phyloP scores from a whole-genome alignment of 2,888 invertebrate genomes.

The Athalia cordata region DNA sequence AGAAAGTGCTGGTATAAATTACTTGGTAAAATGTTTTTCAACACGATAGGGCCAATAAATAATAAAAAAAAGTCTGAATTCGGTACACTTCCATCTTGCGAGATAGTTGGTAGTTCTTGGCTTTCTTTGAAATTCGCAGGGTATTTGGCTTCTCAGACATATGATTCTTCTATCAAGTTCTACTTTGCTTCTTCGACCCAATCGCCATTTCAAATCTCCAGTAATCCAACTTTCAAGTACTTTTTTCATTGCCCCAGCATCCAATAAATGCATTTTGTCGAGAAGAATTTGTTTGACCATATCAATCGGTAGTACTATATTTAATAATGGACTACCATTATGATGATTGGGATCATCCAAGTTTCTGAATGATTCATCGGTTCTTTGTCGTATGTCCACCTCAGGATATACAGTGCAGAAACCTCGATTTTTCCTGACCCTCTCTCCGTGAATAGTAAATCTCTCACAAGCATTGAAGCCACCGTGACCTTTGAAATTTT shows the following conservation, averaged over 20 bases:
- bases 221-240: neutral
- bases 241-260: slow-evolving; percentile 20
- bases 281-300: slow-evolving; percentile 14
- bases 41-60: slow-evolving; percentile 38
- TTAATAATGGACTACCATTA: slow-evolving; percentile 13
- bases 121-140: slow-evolving; percentile 47
- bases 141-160: slow-evolving; percentile 22
- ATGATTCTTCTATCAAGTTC: slow-evolving; percentile 10
- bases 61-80: slow-evolving; percentile 24
- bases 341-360: slow-evolving; percentile 9
- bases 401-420: slow-evolving; percentile 43
- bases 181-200: slow-evolving; percentile 1
- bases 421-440: slow-evolving; percentile 35
- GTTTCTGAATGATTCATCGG: slow-evolving; percentile 43
- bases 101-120: slow-evolving; percentile 13
- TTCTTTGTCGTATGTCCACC: slow-evolving; percentile 28
- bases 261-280: slow-evolving; percentile 14
- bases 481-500: slow-evolving; percentile 50
- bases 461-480: slow-evolving; percentile 52
- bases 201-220: slow-evolving; percentile 16
- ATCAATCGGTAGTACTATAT: slow-evolving; percentile 20
- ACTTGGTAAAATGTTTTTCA: slow-evolving; percentile 30
- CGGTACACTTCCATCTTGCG: slow-evolving; percentile 45
- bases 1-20: slow-evolving; percentile 45
- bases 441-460: slow-evolving; percentile 47